phyloP scores from a whole-genome alignment of 2,113 vertebrate genomes.

The Mormyrus iriodes region DNA sequence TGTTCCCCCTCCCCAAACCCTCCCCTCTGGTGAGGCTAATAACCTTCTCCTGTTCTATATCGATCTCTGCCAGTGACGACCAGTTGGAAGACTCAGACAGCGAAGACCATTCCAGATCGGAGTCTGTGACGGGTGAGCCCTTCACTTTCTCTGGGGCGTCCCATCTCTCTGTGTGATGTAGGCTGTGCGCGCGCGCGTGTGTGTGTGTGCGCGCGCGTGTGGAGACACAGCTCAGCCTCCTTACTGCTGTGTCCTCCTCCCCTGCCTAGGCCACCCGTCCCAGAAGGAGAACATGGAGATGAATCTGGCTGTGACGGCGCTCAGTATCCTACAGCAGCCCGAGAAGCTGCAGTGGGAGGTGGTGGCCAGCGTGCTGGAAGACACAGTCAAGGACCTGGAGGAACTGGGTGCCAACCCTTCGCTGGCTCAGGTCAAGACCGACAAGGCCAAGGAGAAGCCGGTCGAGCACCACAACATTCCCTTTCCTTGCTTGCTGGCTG shows the following conservation, averaged over 20 bases:
- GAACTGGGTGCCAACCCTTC: constrained; percentile 91
- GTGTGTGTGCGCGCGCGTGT: not conserved
- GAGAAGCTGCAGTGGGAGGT: constrained; percentile 98
- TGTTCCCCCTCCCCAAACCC: not conserved
- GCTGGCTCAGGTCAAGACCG: constrained; percentile 76
- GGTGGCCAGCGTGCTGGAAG: constrained; percentile 94
- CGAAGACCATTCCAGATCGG: constrained; percentile 95
- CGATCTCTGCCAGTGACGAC: constrained; percentile 72
- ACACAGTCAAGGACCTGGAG: constrained; percentile 96
- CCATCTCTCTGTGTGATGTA: not conserved
- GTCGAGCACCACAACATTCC: constrained; percentile 97
- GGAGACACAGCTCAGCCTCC: too few species aligned
- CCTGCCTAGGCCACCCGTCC: constrained; percentile 76
- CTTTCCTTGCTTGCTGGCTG: constrained; percentile 91
- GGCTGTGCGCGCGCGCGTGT: not conserved
- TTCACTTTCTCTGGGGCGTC: not conserved
- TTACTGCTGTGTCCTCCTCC: not conserved
- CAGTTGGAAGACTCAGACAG: constrained; percentile 96
- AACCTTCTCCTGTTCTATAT: not conserved
- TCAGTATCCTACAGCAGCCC: constrained; percentile 94
- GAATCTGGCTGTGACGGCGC: constrained; percentile 85
- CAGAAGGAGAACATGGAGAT: constrained; percentile 93
- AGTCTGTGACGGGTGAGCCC: constrained; percentile 83
- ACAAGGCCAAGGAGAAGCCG: constrained; percentile 89
- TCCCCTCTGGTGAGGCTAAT: not conserved